Evolutionary conservation across 1,140 invertebrate species (phyloP).

Genomic region (Drosophila pandora): DNA sequence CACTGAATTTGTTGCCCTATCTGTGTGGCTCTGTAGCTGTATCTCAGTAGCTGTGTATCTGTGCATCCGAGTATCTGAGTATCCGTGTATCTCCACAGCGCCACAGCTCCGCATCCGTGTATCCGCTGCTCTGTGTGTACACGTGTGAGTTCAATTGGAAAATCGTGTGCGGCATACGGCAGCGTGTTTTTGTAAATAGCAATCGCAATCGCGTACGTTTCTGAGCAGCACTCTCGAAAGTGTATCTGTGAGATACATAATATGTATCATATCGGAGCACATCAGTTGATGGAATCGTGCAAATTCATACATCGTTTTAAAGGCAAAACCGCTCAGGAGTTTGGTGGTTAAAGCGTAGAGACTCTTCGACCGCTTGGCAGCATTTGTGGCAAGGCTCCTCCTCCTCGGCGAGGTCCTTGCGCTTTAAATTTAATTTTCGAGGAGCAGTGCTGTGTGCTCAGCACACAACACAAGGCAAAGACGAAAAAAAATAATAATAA

Average conservation of each 20-base stretch:
- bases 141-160: slow-evolving; percentile 83
- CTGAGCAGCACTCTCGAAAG: slow-evolving; percentile 46
- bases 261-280: slow-evolving; percentile 32
- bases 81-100: not conserved
- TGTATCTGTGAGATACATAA: slow-evolving; percentile 44
- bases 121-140: slow-evolving; percentile 44
- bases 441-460: slow-evolving; percentile 51
- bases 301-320: slow-evolving; percentile 57
- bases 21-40: slow-evolving; percentile 4
- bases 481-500: slow-evolving; percentile 64
- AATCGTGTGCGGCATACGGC: slow-evolving; percentile 81
- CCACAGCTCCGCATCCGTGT: not conserved
- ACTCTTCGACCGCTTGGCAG: too few species aligned
- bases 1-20: slow-evolving; percentile 18
- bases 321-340: not conserved
- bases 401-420: not conserved
- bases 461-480: slow-evolving; percentile 26
- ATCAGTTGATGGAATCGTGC: slow-evolving; percentile 39
- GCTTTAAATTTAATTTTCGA: slow-evolving; percentile 56
- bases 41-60: not conserved
- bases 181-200: slow-evolving; percentile 70
- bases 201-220: slow-evolving; percentile 44
- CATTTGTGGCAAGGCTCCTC: not conserved
- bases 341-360: slow-evolving; percentile 11
- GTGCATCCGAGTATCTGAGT: not conserved